Percentiles rank a stretch among this genome's conserved stretches.
Evolutionary conservation across 2,888 invertebrate genomes (phyloP).

Genomic region (Ormyrus thymus): DNA sequence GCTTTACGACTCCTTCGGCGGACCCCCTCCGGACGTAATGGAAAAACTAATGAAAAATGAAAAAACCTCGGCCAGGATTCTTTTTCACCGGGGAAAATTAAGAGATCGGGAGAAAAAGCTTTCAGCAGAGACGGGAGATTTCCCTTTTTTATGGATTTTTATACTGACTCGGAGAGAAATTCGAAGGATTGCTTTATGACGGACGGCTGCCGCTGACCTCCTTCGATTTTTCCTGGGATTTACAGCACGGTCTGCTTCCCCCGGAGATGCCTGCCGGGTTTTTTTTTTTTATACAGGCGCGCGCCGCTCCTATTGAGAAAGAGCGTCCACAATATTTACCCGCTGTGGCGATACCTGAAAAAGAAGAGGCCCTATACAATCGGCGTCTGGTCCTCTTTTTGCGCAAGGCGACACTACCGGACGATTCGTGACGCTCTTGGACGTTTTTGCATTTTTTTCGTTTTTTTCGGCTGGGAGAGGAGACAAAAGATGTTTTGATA

Average conservation of each 20-base stretch:
- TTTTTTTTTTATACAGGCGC: neutral
- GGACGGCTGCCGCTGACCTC: conserved; percentile 21
- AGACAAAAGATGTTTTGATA: conserved; percentile 50
- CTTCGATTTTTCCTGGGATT: conserved; percentile 39
- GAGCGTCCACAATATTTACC: conserved; percentile 49
- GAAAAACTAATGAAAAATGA: conserved; percentile 62
- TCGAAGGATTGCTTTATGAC: conserved; percentile 43
- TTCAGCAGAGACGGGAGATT: too few species aligned
- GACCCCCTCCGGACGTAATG: conserved; percentile 50
- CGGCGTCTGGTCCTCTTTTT: conserved; percentile 14
- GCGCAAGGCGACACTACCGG: conserved; percentile 2
- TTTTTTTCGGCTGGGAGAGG: conserved; percentile 5
- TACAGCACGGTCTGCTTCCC: conserved; percentile 32
- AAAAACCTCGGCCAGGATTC: conserved; percentile 4
- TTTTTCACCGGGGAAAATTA: conserved; percentile 36
- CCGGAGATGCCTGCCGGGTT: neutral
- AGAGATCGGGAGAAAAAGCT: conserved; percentile 12
- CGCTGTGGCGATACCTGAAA: conserved; percentile 43
- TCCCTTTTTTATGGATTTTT: neutral
- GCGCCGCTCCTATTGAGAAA: conserved; percentile 16
- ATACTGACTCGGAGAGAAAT: conserved; percentile 10
- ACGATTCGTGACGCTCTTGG: conserved; percentile 22
- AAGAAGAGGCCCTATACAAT: conserved; percentile 15
- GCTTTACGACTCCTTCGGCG: conserved; percentile 60
- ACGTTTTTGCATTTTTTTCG: conserved; percentile 31